Conservation (phyloP, 2,797 vertebrate genomes). For the Mycteria americana region DNA sequence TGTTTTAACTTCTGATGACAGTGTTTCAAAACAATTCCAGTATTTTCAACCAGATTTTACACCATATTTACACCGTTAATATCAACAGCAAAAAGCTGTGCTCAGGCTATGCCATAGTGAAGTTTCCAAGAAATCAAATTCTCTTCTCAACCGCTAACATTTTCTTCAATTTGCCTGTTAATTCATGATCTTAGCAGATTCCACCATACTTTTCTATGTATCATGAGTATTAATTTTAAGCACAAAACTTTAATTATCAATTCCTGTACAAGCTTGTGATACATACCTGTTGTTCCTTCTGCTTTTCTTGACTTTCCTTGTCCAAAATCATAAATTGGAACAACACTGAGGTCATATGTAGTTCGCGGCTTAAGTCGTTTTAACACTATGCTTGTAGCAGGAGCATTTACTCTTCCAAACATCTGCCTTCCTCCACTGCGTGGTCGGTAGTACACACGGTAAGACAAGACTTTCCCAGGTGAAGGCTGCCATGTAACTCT, state of each 20-base stretch:
- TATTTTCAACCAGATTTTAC: background rate
- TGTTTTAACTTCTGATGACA: background rate
- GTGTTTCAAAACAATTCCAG: background rate
- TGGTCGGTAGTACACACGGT: conserved; percentile 84
- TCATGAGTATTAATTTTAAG: background rate
- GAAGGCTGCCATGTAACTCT: conserved; percentile 85
- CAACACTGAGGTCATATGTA: conserved; percentile 85
- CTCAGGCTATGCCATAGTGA: background rate
- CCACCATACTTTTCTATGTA: background rate
- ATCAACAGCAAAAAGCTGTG: background rate
- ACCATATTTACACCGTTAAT: background rate
- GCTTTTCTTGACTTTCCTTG: conserved; percentile 96
- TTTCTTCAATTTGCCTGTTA: background rate
- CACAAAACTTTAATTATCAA: background rate
- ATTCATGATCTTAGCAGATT: background rate
- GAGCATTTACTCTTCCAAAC: conserved; percentile 78
- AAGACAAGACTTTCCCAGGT: conserved; percentile 85
- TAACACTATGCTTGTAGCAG: conserved; percentile 79
- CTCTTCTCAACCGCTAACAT: background rate
- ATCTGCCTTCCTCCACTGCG: conserved; percentile 79
- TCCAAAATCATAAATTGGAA: conserved; percentile 88
- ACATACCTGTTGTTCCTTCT: conserved; percentile 94
- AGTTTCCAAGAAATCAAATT: background rate
- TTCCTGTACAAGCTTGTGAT: background rate
- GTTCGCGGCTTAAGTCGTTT: conserved; percentile 86